These are phyloP conservation scores for Limonius californicus DNA, from an alignment of 1,140 invertebrate genomes.

Conservation along the genomic window DNA sequence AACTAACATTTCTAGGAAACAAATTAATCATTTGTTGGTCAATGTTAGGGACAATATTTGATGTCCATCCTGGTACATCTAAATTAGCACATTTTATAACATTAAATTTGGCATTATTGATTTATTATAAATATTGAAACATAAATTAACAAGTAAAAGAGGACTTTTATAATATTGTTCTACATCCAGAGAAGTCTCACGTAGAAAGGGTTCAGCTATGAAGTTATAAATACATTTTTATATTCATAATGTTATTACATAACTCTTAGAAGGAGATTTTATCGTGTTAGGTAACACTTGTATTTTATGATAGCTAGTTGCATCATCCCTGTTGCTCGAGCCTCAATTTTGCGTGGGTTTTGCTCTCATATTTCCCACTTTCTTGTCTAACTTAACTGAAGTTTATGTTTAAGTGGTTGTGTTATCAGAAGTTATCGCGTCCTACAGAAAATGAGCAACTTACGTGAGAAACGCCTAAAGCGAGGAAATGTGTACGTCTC, in stretches of 20 bases:
- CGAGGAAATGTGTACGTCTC: constrained; percentile 1
- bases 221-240: not conserved
- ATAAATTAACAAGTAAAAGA: too few relatives aligned
- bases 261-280: not conserved
- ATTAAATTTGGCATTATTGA: too few relatives aligned
- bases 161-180: too few relatives aligned
- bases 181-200: too few relatives aligned
- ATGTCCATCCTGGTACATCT: too few relatives aligned
- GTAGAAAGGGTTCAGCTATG: not conserved
- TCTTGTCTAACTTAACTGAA: constrained; percentile 14
- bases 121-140: too few relatives aligned
- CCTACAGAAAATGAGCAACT: constrained; percentile 11
- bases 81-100: too few relatives aligned
- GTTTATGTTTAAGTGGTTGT: constrained; percentile 15
- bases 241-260: constrained; percentile 12
- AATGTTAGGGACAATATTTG: too few relatives aligned
- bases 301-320: constrained; percentile 4
- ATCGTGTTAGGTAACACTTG: constrained; percentile 7
- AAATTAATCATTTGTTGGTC: too few relatives aligned
- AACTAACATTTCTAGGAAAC: too few relatives aligned
- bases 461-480: constrained; percentile 13
- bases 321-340: constrained; percentile 11
- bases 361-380: constrained; percentile 7
- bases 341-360: constrained; percentile 3
- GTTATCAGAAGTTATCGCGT: constrained; percentile 13